Conservation (phyloP, 2,113 vertebrate genomes). For the Spermophilus dauricus region DNA sequence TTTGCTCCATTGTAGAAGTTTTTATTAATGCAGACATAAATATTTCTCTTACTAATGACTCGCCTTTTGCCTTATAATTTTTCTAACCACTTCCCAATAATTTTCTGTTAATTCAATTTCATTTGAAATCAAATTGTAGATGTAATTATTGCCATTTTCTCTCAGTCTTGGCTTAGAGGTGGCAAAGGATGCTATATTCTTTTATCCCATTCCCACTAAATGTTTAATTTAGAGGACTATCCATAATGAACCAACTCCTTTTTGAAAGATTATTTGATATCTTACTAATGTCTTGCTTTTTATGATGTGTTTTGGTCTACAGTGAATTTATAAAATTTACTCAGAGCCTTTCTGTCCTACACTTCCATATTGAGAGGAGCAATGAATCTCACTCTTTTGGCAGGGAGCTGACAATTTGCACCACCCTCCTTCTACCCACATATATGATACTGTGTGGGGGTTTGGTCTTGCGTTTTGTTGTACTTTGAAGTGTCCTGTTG, state of each 20-base stretch:
- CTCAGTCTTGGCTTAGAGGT: conserved; percentile 33
- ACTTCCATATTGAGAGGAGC: background rate
- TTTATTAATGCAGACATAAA: background rate
- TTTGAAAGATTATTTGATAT: background rate
- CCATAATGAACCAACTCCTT: background rate
- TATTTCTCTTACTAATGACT: background rate
- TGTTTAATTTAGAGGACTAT: conserved; percentile 15
- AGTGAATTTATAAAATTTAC: background rate
- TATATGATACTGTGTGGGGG: background rate
- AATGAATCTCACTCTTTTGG: background rate
- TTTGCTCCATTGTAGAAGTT: background rate
- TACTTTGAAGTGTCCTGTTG: background rate
- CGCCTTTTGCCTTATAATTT: background rate
- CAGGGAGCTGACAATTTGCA: background rate
- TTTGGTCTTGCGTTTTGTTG: background rate
- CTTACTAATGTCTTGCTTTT: conserved; percentile 1
- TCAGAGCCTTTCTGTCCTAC: background rate
- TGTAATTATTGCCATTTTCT: conserved; percentile 51
- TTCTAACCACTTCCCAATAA: background rate
- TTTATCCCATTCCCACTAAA: background rate
- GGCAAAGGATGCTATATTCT: background rate
- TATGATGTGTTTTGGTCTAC: background rate
- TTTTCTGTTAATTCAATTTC: background rate
- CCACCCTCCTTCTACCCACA: background rate
- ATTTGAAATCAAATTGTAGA: conserved; percentile 17